phyloP scores from a whole-genome alignment of 2,888 invertebrate genomes.

The Schrankia costaestrigalis region DNA sequence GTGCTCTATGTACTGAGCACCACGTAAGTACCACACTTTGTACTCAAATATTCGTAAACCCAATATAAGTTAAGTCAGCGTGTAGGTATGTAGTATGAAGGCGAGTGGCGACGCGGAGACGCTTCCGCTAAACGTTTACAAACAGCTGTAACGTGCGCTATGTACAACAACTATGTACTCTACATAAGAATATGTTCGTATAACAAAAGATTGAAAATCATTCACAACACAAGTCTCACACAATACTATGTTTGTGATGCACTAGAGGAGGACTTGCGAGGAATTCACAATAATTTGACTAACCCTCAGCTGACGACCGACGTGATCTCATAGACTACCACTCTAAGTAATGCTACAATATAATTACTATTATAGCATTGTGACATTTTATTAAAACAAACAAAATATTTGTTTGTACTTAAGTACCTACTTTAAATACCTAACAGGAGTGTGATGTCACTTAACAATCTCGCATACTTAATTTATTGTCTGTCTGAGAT shows the following conservation, averaged over 20 bases:
- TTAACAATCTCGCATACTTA: too few species aligned
- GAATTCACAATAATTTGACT: conserved; percentile 15
- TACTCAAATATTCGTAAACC: conserved; percentile 8
- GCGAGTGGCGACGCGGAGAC: background rate
- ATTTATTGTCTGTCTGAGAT: too few species aligned
- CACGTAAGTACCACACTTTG: conserved; percentile 1
- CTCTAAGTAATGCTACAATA: too few species aligned
- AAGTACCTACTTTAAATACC: too few species aligned
- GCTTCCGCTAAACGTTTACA: conserved; percentile 27
- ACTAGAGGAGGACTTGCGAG: conserved; percentile 7
- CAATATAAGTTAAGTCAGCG: conserved; percentile 6
- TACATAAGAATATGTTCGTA: background rate
- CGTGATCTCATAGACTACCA: too few species aligned
- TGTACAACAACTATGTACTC: background rate
- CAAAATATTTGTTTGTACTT: too few species aligned
- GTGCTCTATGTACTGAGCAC: too few species aligned
- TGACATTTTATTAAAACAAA: too few species aligned
- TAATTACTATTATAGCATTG: too few species aligned
- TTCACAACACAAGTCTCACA: conserved; percentile 4
- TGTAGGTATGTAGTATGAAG: conserved; percentile 4
- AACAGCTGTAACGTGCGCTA: conserved; percentile 9
- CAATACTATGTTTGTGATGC: conserved; percentile 9
- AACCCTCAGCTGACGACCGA: too few species aligned
- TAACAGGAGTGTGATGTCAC: too few species aligned
- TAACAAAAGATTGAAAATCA: conserved; percentile 23